Evolutionary conservation across 2,113 vertebrate genomes (phyloP).

Genomic region (Pardalotus punctatus): DNA sequence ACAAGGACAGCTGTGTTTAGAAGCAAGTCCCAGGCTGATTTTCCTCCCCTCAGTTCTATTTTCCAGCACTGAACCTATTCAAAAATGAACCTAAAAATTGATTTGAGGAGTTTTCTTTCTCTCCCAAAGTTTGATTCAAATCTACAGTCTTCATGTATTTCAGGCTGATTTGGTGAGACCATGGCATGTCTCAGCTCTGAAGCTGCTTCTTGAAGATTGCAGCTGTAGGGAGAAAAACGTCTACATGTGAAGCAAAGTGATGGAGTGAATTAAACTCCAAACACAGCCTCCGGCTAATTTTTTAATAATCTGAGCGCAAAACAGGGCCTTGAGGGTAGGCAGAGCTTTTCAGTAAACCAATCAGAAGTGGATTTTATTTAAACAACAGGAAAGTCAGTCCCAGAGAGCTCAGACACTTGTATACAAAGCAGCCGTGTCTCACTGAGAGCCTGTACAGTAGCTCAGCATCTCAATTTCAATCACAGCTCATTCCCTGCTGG

Average conservation of each 20-base stretch:
- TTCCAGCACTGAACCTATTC: neutral
- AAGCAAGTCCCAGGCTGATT: neutral
- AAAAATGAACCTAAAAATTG: neutral
- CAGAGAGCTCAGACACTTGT: slow-evolving; percentile 10
- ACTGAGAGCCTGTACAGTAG: neutral
- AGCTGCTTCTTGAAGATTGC: slow-evolving; percentile 21
- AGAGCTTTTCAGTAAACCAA: slow-evolving; percentile 30
- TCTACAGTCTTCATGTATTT: neutral
- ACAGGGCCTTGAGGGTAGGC: neutral
- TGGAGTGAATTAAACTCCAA: slow-evolving; percentile 34
- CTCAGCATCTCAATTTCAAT: slow-evolving; percentile 52
- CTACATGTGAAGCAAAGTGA: neutral
- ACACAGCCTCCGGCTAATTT: slow-evolving; percentile 39
- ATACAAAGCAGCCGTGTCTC: neutral
- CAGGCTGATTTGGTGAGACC: neutral
- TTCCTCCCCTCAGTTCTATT: neutral
- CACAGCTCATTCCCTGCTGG: slow-evolving; percentile 23
- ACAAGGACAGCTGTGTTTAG: neutral
- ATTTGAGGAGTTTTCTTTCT: neutral
- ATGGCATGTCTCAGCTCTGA: neutral
- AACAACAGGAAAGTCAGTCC: neutral
- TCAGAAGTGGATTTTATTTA: neutral
- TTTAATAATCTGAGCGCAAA: neutral
- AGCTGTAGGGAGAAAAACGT: slow-evolving; percentile 55
- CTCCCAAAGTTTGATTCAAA: slow-evolving; percentile 11